phyloP scores from a whole-genome alignment of 2,113 vertebrate species.

The Onychostoma macrolepis region DNA sequence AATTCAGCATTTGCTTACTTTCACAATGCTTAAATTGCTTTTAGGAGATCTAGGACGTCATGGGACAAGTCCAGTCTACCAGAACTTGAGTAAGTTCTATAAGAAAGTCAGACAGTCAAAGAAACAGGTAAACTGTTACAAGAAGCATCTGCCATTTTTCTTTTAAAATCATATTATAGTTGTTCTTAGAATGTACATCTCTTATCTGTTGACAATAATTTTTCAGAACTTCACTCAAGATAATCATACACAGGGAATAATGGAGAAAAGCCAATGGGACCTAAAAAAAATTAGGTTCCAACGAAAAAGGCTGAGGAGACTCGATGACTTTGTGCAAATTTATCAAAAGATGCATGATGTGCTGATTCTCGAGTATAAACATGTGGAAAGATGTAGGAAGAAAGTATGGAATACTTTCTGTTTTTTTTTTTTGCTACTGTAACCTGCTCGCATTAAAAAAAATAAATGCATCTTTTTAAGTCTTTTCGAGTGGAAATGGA shows the following conservation, averaged over 20 bases:
- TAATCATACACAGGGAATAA: neutral
- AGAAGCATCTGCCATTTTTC: neutral
- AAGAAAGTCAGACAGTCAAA: neutral
- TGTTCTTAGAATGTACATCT: neutral
- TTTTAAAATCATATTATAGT: too few species aligned
- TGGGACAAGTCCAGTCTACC: neutral
- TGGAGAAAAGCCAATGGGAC: slow-evolving; percentile 21
- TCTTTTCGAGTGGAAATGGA: too few species aligned
- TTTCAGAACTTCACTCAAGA: slow-evolving; percentile 14
- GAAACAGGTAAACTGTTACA: neutral
- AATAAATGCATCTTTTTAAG: too few species aligned
- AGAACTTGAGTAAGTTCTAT: neutral
- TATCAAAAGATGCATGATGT: neutral
- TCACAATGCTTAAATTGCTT: neutral
- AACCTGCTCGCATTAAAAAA: too few species aligned
- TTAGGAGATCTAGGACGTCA: slow-evolving; percentile 1
- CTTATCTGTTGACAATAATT: too few species aligned
- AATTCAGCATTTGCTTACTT: too few species aligned
- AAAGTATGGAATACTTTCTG: neutral
- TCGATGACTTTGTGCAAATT: neutral
- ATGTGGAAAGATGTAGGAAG: neutral
- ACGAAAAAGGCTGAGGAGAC: neutral
- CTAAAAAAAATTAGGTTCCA: slow-evolving; percentile 12
- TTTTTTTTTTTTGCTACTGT: too few species aligned
- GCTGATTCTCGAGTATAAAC: neutral